Conservation (phyloP, 2,797 vertebrate genomes). For the Tympanoctomys barrerae region DNA sequence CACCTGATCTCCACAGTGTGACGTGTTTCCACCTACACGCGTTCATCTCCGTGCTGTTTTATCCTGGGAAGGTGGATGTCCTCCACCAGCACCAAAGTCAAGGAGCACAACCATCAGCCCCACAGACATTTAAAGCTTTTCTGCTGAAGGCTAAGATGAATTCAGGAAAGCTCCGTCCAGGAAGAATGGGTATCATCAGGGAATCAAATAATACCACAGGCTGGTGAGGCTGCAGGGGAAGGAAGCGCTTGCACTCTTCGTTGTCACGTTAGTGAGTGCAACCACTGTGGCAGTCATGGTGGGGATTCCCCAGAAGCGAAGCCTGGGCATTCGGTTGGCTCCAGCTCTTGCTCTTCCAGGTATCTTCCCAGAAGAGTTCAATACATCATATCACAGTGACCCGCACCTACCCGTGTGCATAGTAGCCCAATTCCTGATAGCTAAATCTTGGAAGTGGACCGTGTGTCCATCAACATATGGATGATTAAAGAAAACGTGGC, state of each 20-base stretch:
- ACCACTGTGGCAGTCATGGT: not conserved
- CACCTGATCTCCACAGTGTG: not conserved
- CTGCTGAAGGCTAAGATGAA: not conserved
- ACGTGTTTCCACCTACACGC: accelerated
- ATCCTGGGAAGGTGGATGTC: no score
- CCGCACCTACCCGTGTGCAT: not conserved
- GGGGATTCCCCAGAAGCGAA: not conserved
- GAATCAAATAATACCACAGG: not conserved
- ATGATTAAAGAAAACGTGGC: not conserved
- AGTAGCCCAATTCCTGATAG: not conserved
- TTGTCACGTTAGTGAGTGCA: not conserved
- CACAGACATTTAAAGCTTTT: not conserved
- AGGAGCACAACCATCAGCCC: not conserved
- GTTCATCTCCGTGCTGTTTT: not conserved
- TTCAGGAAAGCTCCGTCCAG: not conserved
- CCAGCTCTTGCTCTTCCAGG: not conserved
- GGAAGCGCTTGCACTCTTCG: not conserved
- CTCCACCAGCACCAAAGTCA: not conserved
- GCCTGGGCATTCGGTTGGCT: not conserved
- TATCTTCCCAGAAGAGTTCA: not conserved
- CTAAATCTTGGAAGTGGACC: not conserved
- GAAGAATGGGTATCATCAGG: not conserved
- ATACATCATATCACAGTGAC: not conserved
- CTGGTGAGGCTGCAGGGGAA: not conserved
- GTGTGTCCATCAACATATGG: not conserved